These are phyloP conservation scores for Pseudococcus longispinus DNA, from an alignment of 2,888 invertebrate species.

Conservation along the genomic window DNA sequence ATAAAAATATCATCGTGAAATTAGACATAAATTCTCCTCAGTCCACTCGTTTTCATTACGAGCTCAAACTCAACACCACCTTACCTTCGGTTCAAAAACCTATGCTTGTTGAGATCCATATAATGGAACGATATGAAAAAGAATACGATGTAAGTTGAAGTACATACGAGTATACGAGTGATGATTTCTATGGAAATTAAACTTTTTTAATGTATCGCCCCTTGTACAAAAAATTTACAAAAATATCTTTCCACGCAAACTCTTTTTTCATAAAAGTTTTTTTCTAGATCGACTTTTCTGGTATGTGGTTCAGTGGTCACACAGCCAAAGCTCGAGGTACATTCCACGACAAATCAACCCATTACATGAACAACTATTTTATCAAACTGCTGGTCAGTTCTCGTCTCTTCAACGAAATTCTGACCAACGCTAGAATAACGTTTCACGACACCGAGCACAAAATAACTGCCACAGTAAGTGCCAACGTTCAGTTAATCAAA, in stretches of 20 bases:
- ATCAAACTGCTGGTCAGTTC: constrained; percentile 76
- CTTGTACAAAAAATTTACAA: neutral
- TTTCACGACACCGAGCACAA: constrained; percentile 74
- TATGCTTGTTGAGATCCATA: constrained; percentile 70
- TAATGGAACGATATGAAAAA: constrained; percentile 72
- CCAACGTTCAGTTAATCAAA: neutral
- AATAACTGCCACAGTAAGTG: constrained; percentile 71
- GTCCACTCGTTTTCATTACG: constrained; percentile 72
- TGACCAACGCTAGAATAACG: constrained; percentile 72
- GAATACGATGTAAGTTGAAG: constrained; percentile 72
- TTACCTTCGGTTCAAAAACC: constrained; percentile 76
- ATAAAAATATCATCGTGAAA: constrained; percentile 68
- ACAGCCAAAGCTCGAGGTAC: constrained; percentile 74
- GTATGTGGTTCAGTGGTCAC: constrained; percentile 82
- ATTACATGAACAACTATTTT: constrained; percentile 70
- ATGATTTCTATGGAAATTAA: no score
- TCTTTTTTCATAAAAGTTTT: constrained; percentile 5
- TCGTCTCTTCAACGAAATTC: constrained; percentile 75
- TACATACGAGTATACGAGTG: no score
- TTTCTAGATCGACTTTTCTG: constrained; percentile 72
- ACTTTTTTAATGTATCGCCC: no score
- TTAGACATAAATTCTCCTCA: constrained; percentile 72
- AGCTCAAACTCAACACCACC: constrained; percentile 76
- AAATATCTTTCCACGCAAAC: neutral
- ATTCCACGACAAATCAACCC: constrained; percentile 77